phyloP scores from a whole-genome alignment of 2,797 vertebrate species.

The Anolis apletophallus region DNA sequence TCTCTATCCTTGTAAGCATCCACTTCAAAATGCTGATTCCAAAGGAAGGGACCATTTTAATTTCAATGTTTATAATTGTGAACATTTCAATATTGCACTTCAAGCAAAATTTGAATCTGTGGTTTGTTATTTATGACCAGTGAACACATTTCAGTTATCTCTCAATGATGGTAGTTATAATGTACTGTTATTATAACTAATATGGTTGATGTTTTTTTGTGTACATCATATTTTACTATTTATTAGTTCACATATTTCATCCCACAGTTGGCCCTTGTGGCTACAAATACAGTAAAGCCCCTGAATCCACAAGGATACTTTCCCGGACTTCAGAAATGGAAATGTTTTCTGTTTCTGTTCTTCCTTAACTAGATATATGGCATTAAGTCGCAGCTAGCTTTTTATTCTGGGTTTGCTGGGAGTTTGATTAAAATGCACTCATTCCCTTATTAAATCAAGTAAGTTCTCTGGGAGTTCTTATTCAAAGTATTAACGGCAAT shows the following conservation, averaged over 20 bases:
- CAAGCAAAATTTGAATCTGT: background rate
- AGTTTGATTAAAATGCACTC: too few relatives aligned
- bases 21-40: slow-evolving; percentile 38
- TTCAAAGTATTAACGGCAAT: too few relatives aligned
- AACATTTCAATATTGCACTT: slow-evolving; percentile 30
- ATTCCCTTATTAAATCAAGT: too few relatives aligned
- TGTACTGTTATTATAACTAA: background rate
- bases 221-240: background rate
- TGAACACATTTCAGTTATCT: background rate
- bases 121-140: slow-evolving; percentile 24
- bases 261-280: background rate
- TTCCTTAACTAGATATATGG: too few relatives aligned
- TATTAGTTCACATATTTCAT: background rate
- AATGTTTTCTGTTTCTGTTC: too few relatives aligned
- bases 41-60: slow-evolving; percentile 48
- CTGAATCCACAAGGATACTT: too few relatives aligned
- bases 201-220: background rate
- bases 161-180: background rate
- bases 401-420: too few relatives aligned
- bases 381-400: too few relatives aligned
- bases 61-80: slow-evolving; percentile 24
- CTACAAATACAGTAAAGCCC: background rate
- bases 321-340: too few relatives aligned
- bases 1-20: slow-evolving; percentile 19
- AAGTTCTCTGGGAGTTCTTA: too few relatives aligned